Evolutionary conservation across 1,140 invertebrate genomes (phyloP).

Genomic region (Heliconius hewitsoni): DNA sequence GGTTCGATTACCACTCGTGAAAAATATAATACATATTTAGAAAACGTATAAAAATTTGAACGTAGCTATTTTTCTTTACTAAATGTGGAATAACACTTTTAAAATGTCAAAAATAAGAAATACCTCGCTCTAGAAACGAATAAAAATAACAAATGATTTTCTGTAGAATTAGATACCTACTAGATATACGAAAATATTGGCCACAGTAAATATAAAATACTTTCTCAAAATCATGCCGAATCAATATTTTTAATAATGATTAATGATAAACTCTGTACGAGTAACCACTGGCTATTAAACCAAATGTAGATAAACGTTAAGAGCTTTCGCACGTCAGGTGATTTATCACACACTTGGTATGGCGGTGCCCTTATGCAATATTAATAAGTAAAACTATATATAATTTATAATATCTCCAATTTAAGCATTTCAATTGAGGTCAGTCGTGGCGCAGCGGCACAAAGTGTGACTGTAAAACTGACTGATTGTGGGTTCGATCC

Average conservation of each 20-base stretch:
- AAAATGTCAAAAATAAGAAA: no score
- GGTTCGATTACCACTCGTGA: no score
- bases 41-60: no score
- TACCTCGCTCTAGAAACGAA: no score
- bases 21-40: no score
- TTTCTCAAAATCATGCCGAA: constrained; percentile 16
- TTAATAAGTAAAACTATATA: background rate
- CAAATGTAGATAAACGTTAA: constrained; percentile 39
- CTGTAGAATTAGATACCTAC: no score
- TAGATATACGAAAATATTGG: background rate
- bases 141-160: no score
- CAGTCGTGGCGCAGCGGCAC: no score
- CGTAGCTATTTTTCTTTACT: no score
- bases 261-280: constrained; percentile 26
- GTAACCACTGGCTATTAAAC: constrained; percentile 29
- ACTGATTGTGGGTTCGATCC: no score
- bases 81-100: no score
- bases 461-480: no score
- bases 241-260: constrained; percentile 34
- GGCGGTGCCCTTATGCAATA: background rate
- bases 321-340: constrained; percentile 33
- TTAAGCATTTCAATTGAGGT: background rate
- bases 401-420: constrained; percentile 1
- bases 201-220: background rate
- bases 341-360: constrained; percentile 30